Conservation (phyloP, 2,888 invertebrate species). For the Alviniconcha strummeri region DNA sequence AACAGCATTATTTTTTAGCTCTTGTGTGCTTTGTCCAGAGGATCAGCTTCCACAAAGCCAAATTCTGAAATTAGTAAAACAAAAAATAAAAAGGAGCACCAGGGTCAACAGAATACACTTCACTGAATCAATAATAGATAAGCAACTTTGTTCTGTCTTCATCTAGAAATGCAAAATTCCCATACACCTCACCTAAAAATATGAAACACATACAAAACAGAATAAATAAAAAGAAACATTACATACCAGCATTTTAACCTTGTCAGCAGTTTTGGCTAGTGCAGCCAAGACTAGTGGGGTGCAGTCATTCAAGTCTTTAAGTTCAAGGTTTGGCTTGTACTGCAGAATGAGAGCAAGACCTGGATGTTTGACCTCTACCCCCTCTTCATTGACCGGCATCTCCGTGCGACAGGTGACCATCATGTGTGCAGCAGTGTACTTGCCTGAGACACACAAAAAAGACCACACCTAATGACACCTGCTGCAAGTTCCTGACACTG, state of each 20-base stretch:
- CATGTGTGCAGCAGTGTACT: conserved; percentile 64
- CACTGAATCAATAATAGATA: no score
- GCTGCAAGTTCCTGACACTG: background rate
- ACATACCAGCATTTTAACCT: conserved; percentile 67
- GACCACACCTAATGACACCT: background rate
- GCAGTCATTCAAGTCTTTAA: conserved; percentile 54
- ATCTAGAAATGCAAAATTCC: background rate
- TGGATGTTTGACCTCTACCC: conserved; percentile 44
- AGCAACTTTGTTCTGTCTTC: no score
- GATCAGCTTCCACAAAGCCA: no score
- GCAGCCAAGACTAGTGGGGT: conserved; percentile 71
- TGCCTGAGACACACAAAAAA: conserved; percentile 51
- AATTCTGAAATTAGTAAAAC: no score
- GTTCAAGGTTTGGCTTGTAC: conserved; percentile 63
- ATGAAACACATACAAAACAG: background rate
- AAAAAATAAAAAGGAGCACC: no score
- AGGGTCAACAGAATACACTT: no score
- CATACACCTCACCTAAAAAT: no score
- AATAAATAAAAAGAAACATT: background rate
- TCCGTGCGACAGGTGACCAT: conserved; percentile 53
- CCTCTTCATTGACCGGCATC: conserved; percentile 42
- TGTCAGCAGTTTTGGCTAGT: conserved; percentile 46
- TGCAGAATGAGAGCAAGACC: conserved; percentile 62
- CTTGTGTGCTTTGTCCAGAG: no score
- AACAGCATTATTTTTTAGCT: no score